Percentiles rank a stretch among this genome's conserved stretches.
phyloP scores from a whole-genome alignment of 2,113 vertebrate species.

The Gymnobelideus leadbeateri region DNA sequence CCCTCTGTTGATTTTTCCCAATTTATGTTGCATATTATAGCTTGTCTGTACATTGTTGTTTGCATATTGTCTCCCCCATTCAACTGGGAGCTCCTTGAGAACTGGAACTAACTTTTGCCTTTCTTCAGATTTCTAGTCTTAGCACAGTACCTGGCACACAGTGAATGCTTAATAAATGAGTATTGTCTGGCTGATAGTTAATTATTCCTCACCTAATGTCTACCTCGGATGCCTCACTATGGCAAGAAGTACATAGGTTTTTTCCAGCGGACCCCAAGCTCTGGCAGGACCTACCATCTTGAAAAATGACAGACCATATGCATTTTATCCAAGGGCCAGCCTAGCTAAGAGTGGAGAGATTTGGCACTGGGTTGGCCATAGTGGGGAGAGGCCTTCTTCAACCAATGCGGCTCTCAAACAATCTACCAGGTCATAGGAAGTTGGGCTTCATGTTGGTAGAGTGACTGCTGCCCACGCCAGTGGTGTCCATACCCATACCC shows the following conservation, averaged over 20 bases:
- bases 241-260: not conserved
- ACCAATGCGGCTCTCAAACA: not conserved
- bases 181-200: not conserved
- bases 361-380: not conserved
- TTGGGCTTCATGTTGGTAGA: too few species aligned
- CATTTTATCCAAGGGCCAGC: not conserved
- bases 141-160: too few species aligned
- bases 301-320: not conserved
- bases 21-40: too few species aligned
- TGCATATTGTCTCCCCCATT: too few species aligned
- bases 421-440: not conserved
- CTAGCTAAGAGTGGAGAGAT: not conserved
- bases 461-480: not conserved
- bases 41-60: too few species aligned
- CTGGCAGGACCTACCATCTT: not conserved
- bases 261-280: not conserved
- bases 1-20: too few species aligned
- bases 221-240: not conserved
- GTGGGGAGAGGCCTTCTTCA: not conserved
- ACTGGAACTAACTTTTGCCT: too few species aligned
- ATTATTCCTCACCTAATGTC: not conserved
- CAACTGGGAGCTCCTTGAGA: too few species aligned
- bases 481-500: too few species aligned
- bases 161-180: too few species aligned
- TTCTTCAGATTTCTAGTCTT: too few species aligned